Conservation (phyloP, 2,888 invertebrate genomes). For the Drosophila hawaiiensis region DNA sequence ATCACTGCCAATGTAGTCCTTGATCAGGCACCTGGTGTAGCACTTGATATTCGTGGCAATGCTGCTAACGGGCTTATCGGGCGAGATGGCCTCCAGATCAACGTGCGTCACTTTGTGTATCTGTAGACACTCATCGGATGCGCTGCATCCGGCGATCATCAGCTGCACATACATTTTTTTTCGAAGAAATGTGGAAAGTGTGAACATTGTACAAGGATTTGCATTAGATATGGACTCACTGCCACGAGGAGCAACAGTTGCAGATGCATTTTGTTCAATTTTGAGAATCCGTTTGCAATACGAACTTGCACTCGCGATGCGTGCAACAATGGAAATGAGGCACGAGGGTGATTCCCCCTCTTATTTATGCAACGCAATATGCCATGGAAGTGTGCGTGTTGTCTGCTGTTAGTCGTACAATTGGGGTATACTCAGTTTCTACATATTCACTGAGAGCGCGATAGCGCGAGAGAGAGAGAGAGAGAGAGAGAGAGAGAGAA, state of each 20-base stretch:
- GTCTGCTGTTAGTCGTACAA: background rate
- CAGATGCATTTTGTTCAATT: conserved; percentile 13
- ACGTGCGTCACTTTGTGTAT: conserved; percentile 14
- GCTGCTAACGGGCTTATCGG: conserved; percentile 7
- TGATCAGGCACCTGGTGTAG: conserved; percentile 32
- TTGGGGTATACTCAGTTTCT: background rate
- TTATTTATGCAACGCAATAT: background rate
- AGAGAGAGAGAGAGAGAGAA: too few species aligned
- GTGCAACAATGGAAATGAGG: conserved; percentile 10
- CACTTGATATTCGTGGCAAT: conserved; percentile 33
- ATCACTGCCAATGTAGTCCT: conserved; percentile 24
- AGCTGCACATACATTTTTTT: conserved; percentile 5
- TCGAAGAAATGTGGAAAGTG: background rate
- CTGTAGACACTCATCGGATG: conserved; percentile 21
- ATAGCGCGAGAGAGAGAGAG: too few species aligned
- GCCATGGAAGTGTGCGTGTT: background rate
- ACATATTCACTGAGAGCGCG: background rate
- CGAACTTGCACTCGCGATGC: conserved; percentile 7
- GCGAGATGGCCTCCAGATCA: conserved; percentile 21
- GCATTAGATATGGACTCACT: conserved; percentile 10
- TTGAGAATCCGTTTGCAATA: background rate
- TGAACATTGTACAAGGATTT: background rate
- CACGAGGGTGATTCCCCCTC: background rate
- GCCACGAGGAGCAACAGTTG: conserved; percentile 3
- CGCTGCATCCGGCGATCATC: background rate